Evolutionary conservation across 2,797 vertebrate species (phyloP).

Genomic region (Rhinatrema bivittatum): DNA sequence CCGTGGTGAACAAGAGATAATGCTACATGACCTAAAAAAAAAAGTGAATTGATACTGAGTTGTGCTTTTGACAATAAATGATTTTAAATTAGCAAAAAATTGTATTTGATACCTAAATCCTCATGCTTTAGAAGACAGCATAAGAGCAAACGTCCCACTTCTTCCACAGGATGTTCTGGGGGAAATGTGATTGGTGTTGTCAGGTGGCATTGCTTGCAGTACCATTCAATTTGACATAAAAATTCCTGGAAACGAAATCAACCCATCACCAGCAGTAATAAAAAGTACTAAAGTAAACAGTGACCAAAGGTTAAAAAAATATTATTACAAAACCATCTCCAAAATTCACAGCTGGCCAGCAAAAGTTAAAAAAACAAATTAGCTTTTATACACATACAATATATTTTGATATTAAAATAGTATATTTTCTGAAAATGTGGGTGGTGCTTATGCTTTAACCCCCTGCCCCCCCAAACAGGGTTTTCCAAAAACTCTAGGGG

Average conservation of each 20-base stretch:
- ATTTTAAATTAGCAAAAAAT: neutral
- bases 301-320: too few species aligned
- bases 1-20: constrained; percentile 86
- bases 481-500: too few species aligned
- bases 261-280: too few species aligned
- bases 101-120: constrained; percentile 76
- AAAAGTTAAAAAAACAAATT: rapidly evolving
- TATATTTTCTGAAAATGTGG: too few species aligned
- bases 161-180: constrained; percentile 93
- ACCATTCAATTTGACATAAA: constrained; percentile 93
- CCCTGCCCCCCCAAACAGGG: too few species aligned
- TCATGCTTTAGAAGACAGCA: constrained; percentile 97
- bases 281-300: too few species aligned
- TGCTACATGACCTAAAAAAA: constrained; percentile 76
- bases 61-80: too few species aligned
- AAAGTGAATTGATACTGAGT: too few species aligned
- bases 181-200: constrained; percentile 95
- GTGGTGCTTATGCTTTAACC: too few species aligned
- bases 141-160: constrained; percentile 89
- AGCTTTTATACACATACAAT: too few species aligned
- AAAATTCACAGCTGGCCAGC: neutral
- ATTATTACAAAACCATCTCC: neutral
- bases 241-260: constrained; percentile 74
- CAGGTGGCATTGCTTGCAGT: constrained; percentile 93
- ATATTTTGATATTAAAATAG: too few species aligned